phyloP scores from a whole-genome alignment of 2,113 vertebrate genomes.

The Cheirogaleus medius region DNA sequence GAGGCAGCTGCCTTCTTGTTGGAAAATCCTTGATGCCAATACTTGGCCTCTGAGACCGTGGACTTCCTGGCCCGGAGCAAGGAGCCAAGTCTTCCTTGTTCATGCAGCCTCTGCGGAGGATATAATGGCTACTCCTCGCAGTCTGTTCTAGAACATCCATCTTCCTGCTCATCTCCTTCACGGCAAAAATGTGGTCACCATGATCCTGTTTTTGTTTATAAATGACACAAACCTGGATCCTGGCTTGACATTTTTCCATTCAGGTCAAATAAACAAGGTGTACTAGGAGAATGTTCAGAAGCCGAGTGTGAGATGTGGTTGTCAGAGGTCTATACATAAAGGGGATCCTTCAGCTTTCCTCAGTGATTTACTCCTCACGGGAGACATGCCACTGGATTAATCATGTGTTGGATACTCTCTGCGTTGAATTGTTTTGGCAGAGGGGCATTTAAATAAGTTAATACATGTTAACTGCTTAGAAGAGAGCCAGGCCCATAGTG shows the following conservation, averaged over 20 bases:
- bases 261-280: slow-evolving; percentile 9
- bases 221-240: neutral
- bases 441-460: neutral
- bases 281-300: neutral
- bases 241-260: neutral
- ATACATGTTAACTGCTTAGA: neutral
- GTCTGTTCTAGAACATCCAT: neutral
- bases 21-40: slow-evolving; percentile 63
- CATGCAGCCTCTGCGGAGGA: neutral
- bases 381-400: neutral
- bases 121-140: neutral
- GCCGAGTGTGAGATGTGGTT: neutral
- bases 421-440: neutral
- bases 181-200: neutral
- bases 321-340: neutral
- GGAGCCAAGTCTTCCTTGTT: neutral
- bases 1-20: slow-evolving; percentile 60
- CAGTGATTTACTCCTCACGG: neutral
- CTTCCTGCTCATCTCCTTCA: neutral
- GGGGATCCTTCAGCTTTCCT: neutral
- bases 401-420: neutral
- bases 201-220: neutral
- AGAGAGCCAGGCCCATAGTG: neutral
- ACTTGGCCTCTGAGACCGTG: slow-evolving; percentile 35
- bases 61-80: slow-evolving; percentile 11